These are phyloP conservation scores for Cynodonichthys magdalenae DNA, from an alignment of 2,797 vertebrate species.

Conservation along the genomic window DNA sequence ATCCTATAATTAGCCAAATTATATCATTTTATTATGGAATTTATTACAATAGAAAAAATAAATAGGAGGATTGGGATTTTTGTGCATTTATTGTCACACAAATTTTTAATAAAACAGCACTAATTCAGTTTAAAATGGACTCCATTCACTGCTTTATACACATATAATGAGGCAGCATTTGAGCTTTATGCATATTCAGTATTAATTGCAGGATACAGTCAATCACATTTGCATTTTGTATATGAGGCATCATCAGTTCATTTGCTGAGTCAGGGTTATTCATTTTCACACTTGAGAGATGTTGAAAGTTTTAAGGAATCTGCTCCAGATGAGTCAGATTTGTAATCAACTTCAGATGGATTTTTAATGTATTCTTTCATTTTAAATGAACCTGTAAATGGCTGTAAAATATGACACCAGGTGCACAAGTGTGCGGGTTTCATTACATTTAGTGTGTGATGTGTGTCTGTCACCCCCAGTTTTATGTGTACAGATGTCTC, in stretches of 20 bases:
- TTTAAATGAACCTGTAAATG: too few species aligned
- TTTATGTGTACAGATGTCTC: conserved; percentile 59
- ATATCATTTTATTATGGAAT: neutral
- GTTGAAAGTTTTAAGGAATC: conserved; percentile 46
- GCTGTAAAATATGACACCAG: conserved; percentile 4
- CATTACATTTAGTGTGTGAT: conserved; percentile 47
- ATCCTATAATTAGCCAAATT: neutral
- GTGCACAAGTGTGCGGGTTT: conserved; percentile 18
- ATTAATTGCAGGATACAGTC: conserved; percentile 19
- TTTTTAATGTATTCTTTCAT: conserved; percentile 10
- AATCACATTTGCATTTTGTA: conserved; percentile 22
- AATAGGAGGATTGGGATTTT: neutral
- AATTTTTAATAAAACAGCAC: neutral
- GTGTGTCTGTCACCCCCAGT: conserved; percentile 26
- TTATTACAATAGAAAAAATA: neutral
- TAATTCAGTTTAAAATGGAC: neutral
- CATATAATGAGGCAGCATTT: conserved; percentile 6
- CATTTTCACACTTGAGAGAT: conserved; percentile 49
- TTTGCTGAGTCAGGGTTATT: conserved; percentile 46
- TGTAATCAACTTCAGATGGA: conserved; percentile 12
- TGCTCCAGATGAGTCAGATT: conserved; percentile 33
- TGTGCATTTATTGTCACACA: neutral
- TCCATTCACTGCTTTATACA: neutral
- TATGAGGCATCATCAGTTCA: conserved; percentile 34
- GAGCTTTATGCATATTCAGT: conserved; percentile 7